Conservation (phyloP, 2,113 vertebrate species). For the Chlorodrepanis virens region DNA sequence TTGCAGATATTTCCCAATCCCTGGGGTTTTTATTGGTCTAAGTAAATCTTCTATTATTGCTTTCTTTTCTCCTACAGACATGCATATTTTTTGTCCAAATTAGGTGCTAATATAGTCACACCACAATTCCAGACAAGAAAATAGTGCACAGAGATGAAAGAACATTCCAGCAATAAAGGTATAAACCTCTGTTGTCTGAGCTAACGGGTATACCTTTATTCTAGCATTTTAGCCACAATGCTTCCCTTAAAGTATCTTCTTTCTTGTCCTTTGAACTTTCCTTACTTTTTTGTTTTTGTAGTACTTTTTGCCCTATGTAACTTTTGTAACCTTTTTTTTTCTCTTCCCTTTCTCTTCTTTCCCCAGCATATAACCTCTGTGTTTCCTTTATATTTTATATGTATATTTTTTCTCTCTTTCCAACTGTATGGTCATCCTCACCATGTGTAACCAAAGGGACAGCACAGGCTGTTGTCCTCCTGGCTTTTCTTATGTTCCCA, state of each 20-base stretch:
- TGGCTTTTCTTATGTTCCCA: neutral
- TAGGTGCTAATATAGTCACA: neutral
- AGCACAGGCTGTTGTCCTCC: neutral
- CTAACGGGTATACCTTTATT: neutral
- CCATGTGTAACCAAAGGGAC: neutral
- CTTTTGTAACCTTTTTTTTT: neutral
- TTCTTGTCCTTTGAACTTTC: neutral
- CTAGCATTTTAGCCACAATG: neutral
- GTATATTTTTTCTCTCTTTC: neutral
- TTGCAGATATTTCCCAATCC: neutral
- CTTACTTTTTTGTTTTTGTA: neutral
- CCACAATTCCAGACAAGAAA: neutral
- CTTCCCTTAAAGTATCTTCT: neutral
- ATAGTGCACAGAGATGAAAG: neutral
- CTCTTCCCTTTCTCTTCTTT: neutral
- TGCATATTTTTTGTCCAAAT: neutral
- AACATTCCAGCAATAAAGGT: neutral
- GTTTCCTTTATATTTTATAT: neutral
- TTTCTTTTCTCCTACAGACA: neutral
- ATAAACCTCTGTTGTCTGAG: neutral
- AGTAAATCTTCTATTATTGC: neutral
- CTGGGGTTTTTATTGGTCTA: neutral
- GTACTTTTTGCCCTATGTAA: neutral
- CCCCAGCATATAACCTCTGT: neutral
- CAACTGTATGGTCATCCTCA: neutral